Evolutionary conservation across 2,888 invertebrate genomes (phyloP).

Genomic region (Apamea monoglypha): DNA sequence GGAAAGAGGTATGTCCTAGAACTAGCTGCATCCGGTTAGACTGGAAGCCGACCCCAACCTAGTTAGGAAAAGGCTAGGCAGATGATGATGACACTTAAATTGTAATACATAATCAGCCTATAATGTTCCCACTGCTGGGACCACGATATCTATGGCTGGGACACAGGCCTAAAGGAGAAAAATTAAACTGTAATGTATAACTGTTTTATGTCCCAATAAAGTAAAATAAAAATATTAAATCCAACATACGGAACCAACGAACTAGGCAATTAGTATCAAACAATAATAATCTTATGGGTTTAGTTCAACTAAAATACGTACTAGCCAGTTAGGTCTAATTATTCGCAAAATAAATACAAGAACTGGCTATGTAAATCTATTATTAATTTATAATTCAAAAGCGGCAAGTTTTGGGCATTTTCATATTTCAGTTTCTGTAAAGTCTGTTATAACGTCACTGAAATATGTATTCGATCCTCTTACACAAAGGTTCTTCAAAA

Average conservation of each 20-base stretch:
- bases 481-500: not conserved
- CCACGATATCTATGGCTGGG: too few species aligned
- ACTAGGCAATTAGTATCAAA: not conserved
- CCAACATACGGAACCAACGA: not conserved
- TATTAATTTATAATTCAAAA: conserved; percentile 19
- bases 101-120: too few species aligned
- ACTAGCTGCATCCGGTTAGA: too few species aligned
- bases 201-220: not conserved
- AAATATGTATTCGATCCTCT: not conserved
- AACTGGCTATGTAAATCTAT: conserved; percentile 16
- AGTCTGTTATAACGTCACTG: not conserved
- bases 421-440: not conserved
- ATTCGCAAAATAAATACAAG: conserved; percentile 27
- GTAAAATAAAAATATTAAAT: too few species aligned
- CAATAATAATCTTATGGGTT: not conserved
- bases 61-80: too few species aligned
- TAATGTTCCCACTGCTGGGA: too few species aligned
- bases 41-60: too few species aligned
- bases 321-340: not conserved
- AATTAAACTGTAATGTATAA: too few species aligned
- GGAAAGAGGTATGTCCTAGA: too few species aligned
- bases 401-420: conserved; percentile 11
- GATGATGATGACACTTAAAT: too few species aligned
- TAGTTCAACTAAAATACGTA: conserved; percentile 2
- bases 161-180: not conserved